Evolutionary conservation across 2,888 invertebrate species (phyloP), one percentile per base, ranked within the genome.

Genomic region (Stictocephala bisonia): DNA sequence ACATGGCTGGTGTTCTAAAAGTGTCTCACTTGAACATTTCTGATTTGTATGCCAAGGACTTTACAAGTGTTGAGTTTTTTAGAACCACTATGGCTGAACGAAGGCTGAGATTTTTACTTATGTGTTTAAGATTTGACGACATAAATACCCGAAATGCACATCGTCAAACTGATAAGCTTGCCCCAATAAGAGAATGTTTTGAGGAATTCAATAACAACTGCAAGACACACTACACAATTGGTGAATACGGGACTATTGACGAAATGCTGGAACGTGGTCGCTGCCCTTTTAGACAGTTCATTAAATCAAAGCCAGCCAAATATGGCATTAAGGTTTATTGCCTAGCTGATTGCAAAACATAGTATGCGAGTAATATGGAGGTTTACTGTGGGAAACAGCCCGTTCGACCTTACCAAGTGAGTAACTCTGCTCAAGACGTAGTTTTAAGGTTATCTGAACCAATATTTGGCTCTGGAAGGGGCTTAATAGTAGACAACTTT

Each of bases 261-360:
- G 58, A 56, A 22, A 24, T 26, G 7, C 29, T 56, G 26, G 58
- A 26, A 56, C 24, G 26, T 9, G 24, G 24, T 26, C 11, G 26
- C 15, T 24, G 7, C 18, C 11, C 26, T 26, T 56, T 24, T 22
- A 24, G 58, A 26, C 58, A 56, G 27, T 56, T 56, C 26, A 56
- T 56, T 24, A 56, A 22, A 22, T 26, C 26, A 24, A 56, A 56
- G 15, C 58, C 58, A 56, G 58, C 58, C 24, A 56, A 56, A 56
- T 56, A 56, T 56, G 58, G 58, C 18, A 20, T 56, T 26, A 56
- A 56, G 26, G 24, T 56, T 56, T 56, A 26, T n/a, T 26, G 26
- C 24, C 26, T 56, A 26, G 29, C 58, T 11, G 58, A 56, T 56
- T 7, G 26, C 24, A 56, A 26, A 26, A 56, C 29, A 15, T 56